Evolutionary conservation across 2,888 invertebrate species (phyloP).

Genomic region (Perdita meconis): DNA sequence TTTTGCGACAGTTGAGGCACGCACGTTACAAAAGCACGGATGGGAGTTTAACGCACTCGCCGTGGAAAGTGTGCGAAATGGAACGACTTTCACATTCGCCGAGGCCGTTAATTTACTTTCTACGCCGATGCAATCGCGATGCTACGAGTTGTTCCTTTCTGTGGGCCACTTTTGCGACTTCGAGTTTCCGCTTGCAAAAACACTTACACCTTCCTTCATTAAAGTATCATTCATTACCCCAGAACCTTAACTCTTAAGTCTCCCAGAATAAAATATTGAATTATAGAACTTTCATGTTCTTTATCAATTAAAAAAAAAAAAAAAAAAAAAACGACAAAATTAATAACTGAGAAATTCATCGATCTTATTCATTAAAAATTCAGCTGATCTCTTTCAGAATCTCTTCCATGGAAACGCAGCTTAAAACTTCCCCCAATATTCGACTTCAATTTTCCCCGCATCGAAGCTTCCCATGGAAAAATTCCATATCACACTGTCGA

Average conservation of each 20-base stretch:
- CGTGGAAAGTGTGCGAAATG: slow-evolving; percentile 70
- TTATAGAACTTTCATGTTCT: no score
- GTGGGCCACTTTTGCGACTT: slow-evolving; percentile 3
- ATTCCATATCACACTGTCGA: neutral
- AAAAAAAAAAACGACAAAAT: no score
- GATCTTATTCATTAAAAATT: no score
- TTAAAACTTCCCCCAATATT: neutral
- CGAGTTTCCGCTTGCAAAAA: neutral
- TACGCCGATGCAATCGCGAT: slow-evolving; percentile 52
- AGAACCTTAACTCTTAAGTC: no score
- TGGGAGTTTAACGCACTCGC: slow-evolving; percentile 39
- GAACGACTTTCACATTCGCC: slow-evolving; percentile 73
- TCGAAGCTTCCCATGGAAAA: neutral
- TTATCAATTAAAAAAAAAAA: no score
- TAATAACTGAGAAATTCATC: no score
- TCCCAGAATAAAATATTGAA: no score
- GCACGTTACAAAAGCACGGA: slow-evolving; percentile 18
- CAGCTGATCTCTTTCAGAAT: neutral
- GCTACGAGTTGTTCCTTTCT: neutral
- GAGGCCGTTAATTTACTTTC: slow-evolving; percentile 74
- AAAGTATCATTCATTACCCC: no score
- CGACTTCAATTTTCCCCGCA: neutral
- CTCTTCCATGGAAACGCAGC: neutral
- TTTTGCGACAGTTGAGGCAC: slow-evolving; percentile 40
- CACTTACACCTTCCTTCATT: neutral